Base-by-base conservation (phyloP, 64 coral and sea anemone species). In the Montipora capricornis region DNA sequence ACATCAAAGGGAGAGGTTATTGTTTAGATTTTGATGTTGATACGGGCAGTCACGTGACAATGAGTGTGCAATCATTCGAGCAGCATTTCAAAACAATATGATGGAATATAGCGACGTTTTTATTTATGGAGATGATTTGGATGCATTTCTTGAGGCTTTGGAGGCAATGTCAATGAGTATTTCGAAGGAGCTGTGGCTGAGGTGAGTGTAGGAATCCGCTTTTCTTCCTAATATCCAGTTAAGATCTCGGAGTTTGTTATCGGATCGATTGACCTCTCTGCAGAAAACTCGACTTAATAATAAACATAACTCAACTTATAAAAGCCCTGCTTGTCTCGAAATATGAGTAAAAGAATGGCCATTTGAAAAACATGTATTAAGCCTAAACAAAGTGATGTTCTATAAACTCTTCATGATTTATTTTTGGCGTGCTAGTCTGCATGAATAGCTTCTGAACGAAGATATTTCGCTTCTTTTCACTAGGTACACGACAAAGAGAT, bases 401-500 rank as follows among this genome's bases (percentile, higher is more conserved):
- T 55, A 55, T 55, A 55, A 55, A 55, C 52, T 55, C 52, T 55
- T 10, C 52, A 55, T 55, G 52, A 55, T 55, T 55, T 55, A 55
- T 58, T 89, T 44, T 62, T 58, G 87, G 19, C 71, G 73, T 89
- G 68, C 70, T 55, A 50, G 22, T 59, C 45, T 14, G 59, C 73
- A 55, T 55, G 0, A 55, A 4, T 1, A 55, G 5, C 52, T 55
- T 7, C 52, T 37, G 52, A 55, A 55, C 52, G 51, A 87, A 87
- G 19, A 62, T 48, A 73, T 87, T 87, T 87, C 3, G 24, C 26
- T 76, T 88, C 68, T 75, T 88, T 75, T 55, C 7, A 51, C 47
- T 37, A 89, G 87, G 50, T 76, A 53, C 87, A 77, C 57, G 49
- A 89, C 15, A 51, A 91, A 81, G 80, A 91, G 14, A 91, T 91